Evolutionary conservation across 2,888 invertebrate genomes (phyloP).

Genomic region (Ligdia adustata): DNA sequence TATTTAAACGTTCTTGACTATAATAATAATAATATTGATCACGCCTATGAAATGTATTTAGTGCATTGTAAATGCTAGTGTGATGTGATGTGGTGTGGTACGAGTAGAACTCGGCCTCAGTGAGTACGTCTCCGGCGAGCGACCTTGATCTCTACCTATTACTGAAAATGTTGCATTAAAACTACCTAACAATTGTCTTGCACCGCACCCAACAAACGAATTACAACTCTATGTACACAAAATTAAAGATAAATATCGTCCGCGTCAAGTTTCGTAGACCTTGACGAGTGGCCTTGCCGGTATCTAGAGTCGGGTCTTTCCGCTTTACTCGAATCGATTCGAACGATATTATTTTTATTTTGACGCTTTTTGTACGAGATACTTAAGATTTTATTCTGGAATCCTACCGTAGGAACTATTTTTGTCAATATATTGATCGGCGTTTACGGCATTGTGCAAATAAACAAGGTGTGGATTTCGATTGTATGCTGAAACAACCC

Average conservation of each 20-base stretch:
- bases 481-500: not conserved
- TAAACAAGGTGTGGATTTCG: not conserved
- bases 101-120: constrained; percentile 34
- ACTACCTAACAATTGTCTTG: constrained; percentile 76
- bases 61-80: constrained; percentile 9
- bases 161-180: constrained; percentile 80
- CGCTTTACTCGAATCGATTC: constrained; percentile 81
- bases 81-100: too few relatives aligned
- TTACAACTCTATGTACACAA: constrained; percentile 45
- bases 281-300: constrained; percentile 76
- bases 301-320: constrained; percentile 80
- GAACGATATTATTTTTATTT: constrained; percentile 72
- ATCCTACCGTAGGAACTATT: constrained; percentile 14
- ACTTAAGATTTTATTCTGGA: constrained; percentile 30
- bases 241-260: constrained; percentile 46
- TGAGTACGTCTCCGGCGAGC: constrained; percentile 36
- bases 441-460: constrained; percentile 4
- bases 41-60: constrained; percentile 3
- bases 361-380: constrained; percentile 37
- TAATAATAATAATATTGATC: too few relatives aligned
- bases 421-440: constrained; percentile 1
- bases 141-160: constrained; percentile 80
- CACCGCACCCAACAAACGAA: constrained; percentile 43
- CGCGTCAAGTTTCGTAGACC: constrained; percentile 58
- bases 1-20: constrained; percentile 8